Evolutionary conservation across 2,113 vertebrate species (phyloP).

Genomic region (Ictalurus punctatus): DNA sequence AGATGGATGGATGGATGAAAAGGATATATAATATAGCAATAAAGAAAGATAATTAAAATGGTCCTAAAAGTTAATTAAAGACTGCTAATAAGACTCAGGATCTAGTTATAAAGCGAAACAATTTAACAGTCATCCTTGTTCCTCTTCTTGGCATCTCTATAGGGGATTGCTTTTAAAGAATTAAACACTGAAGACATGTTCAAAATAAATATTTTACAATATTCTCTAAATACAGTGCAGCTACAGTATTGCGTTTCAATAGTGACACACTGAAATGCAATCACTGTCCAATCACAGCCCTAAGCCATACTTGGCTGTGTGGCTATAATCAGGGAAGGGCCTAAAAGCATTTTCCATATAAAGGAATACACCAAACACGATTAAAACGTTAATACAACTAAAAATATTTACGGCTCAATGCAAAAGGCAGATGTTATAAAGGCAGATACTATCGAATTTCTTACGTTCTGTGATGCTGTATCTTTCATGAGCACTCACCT

Average conservation of each 20-base stretch:
- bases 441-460: not conserved
- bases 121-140: not conserved
- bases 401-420: not conserved
- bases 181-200: not conserved
- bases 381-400: not conserved
- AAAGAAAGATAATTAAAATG: not conserved
- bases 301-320: not conserved
- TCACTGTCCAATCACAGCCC: not conserved
- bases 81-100: not conserved
- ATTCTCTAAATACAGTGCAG: not conserved
- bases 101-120: not conserved
- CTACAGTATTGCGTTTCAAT: not conserved
- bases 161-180: not conserved
- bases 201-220: not conserved
- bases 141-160: not conserved
- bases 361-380: not conserved
- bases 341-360: not conserved
- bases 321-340: not conserved
- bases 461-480: not conserved
- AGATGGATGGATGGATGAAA: not conserved
- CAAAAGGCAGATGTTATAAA: not conserved
- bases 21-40: slow-evolving; percentile 2
- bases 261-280: not conserved
- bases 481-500: not conserved
- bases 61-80: not conserved